A percentile compares a stretch with the other conserved stretches of the same genome.
These are phyloP conservation scores for Ornithoptera priamus DNA, from an alignment of 2,888 invertebrate species.

Conservation along the genomic window DNA sequence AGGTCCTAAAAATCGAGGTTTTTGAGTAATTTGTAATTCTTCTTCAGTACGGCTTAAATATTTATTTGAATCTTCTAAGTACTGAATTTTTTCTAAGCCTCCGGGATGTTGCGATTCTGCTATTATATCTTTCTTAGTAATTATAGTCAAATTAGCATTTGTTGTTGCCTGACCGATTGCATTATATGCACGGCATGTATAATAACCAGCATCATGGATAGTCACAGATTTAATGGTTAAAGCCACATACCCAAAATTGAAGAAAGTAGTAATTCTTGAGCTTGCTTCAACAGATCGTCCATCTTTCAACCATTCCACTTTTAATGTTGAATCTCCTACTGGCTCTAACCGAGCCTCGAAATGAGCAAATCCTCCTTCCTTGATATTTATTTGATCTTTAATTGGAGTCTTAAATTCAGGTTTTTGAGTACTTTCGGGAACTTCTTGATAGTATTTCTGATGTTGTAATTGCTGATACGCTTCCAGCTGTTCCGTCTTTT, in stretches of 20 bases:
- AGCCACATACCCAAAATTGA: conserved; percentile 97
- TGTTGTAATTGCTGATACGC: conserved; percentile 91
- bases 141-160: conserved; percentile 89
- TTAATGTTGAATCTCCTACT: conserved; percentile 92
- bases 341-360: conserved; percentile 97
- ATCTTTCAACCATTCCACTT: conserved; percentile 96
- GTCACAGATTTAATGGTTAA: conserved; percentile 95
- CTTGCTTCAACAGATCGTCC: conserved; percentile 94
- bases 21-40: conserved; percentile 87
- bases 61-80: conserved; percentile 90
- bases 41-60: conserved; percentile 85
- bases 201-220: conserved; percentile 92
- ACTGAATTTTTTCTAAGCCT: conserved; percentile 94
- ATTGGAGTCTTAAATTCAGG: conserved; percentile 95
- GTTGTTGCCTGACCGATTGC: conserved; percentile 92
- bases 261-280: conserved; percentile 95
- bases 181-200: conserved; percentile 93
- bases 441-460: conserved; percentile 88
- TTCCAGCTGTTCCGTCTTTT: conserved; percentile 94
- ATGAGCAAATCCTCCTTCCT: conserved; percentile 96
- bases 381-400: conserved; percentile 90
- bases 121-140: conserved; percentile 91
- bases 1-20: conserved; percentile 93
- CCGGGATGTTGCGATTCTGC: conserved; percentile 95
- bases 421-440: conserved; percentile 87